A percentile compares a stretch with the other conserved stretches of the same genome.
Evolutionary conservation across 2,888 invertebrate genomes (phyloP).

Genomic region (Asteroscopus sphinx): DNA sequence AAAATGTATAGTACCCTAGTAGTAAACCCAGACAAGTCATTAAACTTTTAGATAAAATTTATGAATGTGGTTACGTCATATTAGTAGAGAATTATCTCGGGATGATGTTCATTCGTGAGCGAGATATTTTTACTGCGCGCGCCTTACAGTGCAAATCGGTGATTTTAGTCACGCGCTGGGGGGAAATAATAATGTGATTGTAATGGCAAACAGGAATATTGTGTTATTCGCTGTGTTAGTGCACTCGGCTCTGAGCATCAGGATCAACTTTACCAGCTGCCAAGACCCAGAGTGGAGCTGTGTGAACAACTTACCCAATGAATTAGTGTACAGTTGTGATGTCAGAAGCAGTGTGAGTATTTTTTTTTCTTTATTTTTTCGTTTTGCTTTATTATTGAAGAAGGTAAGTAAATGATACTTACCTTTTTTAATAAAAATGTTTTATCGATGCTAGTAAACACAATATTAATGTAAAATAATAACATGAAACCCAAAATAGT

Average conservation of each 20-base stretch:
- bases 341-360: conserved; percentile 77
- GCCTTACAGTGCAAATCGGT: conserved; percentile 55
- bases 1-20: conserved; percentile 9
- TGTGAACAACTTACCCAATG: conserved; percentile 73
- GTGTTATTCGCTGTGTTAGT: conserved; percentile 53
- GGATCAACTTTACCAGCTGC: conserved; percentile 83
- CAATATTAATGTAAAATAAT: neutral
- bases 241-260: conserved; percentile 65
- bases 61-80: conserved; percentile 65
- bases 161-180: conserved; percentile 40
- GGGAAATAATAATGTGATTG: conserved; percentile 53
- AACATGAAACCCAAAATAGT: neutral
- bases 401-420: no score
- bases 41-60: conserved; percentile 71
- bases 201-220: conserved; percentile 63
- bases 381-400: no score
- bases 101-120: conserved; percentile 70
- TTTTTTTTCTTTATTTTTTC: neutral
- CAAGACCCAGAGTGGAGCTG: conserved; percentile 83
- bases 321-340: conserved; percentile 78
- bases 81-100: conserved; percentile 73
- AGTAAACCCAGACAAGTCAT: conserved; percentile 54
- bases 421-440: no score
- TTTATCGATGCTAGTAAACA: no score
- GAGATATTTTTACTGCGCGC: conserved; percentile 73